These are phyloP conservation scores for Hypercompe scribonia DNA, from an alignment of 2,888 invertebrate genomes.

Conservation along the genomic window DNA sequence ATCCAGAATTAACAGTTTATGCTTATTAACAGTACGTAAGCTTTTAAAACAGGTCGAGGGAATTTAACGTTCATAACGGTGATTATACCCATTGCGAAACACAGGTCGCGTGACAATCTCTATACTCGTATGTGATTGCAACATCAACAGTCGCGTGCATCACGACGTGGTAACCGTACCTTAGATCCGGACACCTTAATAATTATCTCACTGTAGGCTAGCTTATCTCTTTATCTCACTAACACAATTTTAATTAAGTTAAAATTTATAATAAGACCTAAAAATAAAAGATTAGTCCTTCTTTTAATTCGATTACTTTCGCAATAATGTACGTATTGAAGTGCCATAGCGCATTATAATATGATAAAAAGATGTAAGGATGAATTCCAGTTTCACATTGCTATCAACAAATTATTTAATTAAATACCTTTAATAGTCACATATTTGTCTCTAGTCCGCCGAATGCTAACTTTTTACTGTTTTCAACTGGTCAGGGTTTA, in stretches of 20 bases:
- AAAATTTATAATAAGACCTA: not conserved
- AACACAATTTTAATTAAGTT: constrained; percentile 40
- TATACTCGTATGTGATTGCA: constrained; percentile 67
- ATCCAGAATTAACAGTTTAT: not conserved
- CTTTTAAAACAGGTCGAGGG: constrained; percentile 41
- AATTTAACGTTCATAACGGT: constrained; percentile 43
- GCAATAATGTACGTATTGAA: not conserved
- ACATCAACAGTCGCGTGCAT: constrained; percentile 72
- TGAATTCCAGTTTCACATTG: not conserved
- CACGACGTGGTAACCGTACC: constrained; percentile 68
- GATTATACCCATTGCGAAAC: constrained; percentile 56
- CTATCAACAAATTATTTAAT: not conserved
- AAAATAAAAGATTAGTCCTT: not conserved
- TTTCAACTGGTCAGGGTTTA: no score
- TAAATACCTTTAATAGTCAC: not conserved
- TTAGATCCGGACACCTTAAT: constrained; percentile 69
- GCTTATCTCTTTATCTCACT: constrained; percentile 65
- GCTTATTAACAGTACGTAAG: constrained; percentile 1
- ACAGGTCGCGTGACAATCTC: constrained; percentile 68
- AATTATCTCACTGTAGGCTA: no score
- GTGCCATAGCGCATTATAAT: not conserved
- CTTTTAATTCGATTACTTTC: not conserved
- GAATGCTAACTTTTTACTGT: no score
- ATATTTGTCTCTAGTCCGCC: no score
- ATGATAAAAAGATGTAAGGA: not conserved